Evolutionary conservation across 2,113 vertebrate genomes (phyloP), one percentile per base, ranked within the genome.

Genomic region (Cephalopterus ornatus): DNA sequence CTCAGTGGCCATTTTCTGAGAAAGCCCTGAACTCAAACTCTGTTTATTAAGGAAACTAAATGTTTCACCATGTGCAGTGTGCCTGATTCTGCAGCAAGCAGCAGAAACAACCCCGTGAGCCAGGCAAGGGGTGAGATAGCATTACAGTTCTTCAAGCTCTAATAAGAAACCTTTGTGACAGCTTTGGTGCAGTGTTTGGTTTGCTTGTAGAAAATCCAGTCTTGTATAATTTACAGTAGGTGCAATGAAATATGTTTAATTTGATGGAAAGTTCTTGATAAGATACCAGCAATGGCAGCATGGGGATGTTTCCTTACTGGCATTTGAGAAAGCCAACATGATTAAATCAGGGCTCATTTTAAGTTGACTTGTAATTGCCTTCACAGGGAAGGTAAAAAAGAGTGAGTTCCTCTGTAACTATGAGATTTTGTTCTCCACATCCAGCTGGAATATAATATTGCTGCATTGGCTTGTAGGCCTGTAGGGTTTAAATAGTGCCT

Each of bases 401-500:
- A 93, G 79, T 90, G 88, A 97, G 88, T 88, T 95, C 75, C 87
- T 78, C 80, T 97, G 94, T 96, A 95, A 96, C 94, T 73, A 68
- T 52, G 96, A 91, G 92, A 93, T 95, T 97, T 93, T 95, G 85
- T 94, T 97, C 94, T 95, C 89, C 72, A 81, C 91, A 86, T 96
- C 96, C 94, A 97, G 88, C 91, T 92, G 95, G 93, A 95, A 97
- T 97, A 96, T 92, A 97, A 94, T 96, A 93, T 95, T 91, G 75
- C 94, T 90, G 71, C 89, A 77, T 18, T 89, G 92, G 96, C 96
- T 97, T 93, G 89, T 95, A 95, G 93, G 96, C 96, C 96, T 96
- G 95, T 92, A 96, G 96, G 95, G 97, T 97, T 98, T 98, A 97
- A 98, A 98, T 97, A 95, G 97, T 98, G 98, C 98, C 93, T 97